Evolutionary conservation across 92 coral and sea anemone species (phyloP).

Genomic region (Porites divaricata): DNA sequence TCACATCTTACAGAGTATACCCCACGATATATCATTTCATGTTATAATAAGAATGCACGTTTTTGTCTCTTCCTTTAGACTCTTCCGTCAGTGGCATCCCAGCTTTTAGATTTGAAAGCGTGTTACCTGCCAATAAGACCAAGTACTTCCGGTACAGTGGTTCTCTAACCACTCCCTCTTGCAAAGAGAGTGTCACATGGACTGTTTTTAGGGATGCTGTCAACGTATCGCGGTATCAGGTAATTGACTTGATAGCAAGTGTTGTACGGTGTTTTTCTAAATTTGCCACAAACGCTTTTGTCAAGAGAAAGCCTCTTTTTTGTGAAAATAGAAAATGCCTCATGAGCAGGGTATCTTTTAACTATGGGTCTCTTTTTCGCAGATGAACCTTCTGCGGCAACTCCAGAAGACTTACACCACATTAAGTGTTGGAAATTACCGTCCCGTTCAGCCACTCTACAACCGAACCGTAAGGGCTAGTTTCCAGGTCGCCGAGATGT

Average conservation of each 20-base stretch:
- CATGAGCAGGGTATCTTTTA: not conserved
- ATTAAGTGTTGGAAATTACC: slow-evolving; percentile 50
- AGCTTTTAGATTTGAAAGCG: not conserved
- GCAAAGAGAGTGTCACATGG: slow-evolving; percentile 31
- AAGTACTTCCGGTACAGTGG: slow-evolving; percentile 35
- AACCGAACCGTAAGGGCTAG: slow-evolving; percentile 61
- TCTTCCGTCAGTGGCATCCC: not conserved
- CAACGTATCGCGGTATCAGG: slow-evolving; percentile 17
- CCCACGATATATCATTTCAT: no score
- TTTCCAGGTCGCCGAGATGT: slow-evolving; percentile 20
- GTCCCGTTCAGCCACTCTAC: slow-evolving; percentile 68
- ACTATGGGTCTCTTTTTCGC: not conserved
- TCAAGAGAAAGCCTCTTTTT: not conserved
- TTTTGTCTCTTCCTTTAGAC: not conserved
- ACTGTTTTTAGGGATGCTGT: slow-evolving; percentile 28
- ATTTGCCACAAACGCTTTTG: not conserved
- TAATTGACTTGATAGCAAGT: not conserved
- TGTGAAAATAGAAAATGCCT: not conserved
- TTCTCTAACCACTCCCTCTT: slow-evolving; percentile 34
- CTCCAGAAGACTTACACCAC: slow-evolving; percentile 1
- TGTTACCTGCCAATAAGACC: not conserved
- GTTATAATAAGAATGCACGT: not conserved
- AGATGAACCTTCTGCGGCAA: slow-evolving; percentile 6
- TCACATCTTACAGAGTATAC: no score
- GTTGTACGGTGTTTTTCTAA: no score